Evolutionary conservation across 2,113 vertebrate species (phyloP).

Genomic region (Potamarius usumacintae): DNA sequence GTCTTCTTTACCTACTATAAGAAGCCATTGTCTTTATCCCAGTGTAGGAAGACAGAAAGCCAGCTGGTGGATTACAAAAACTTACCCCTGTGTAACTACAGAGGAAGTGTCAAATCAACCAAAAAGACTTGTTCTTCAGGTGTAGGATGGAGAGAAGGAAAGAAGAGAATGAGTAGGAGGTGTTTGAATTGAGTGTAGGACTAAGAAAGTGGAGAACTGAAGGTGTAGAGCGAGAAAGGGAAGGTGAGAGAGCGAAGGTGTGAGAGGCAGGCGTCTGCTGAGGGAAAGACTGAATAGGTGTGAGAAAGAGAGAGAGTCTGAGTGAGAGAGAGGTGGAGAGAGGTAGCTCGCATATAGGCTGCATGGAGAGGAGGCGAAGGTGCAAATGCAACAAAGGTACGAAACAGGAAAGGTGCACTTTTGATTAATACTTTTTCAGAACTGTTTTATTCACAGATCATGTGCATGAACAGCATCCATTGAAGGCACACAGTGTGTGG

Average conservation of each 20-base stretch:
- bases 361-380: conserved; percentile 9
- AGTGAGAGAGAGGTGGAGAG: background rate
- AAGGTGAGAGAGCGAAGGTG: conserved; percentile 39
- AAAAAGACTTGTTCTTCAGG: background rate
- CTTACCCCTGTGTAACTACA: background rate
- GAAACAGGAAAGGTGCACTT: background rate
- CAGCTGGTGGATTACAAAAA: background rate
- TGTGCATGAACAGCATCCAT: background rate
- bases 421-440: background rate
- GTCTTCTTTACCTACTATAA: background rate
- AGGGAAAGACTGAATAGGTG: conserved; percentile 26
- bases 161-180: conserved; percentile 33
- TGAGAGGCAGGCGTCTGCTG: conserved; percentile 32
- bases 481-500: background rate
- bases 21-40: background rate
- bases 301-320: background rate
- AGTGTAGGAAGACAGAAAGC: background rate
- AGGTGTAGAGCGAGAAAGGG: conserved; percentile 33
- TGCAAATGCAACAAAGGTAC: background rate
- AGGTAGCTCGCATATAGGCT: background rate
- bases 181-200: conserved; percentile 1
- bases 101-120: conserved; percentile 25
- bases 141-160: conserved; percentile 17
- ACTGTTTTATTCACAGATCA: background rate
- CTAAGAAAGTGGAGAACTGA: conserved; percentile 15